Base-by-base conservation (phyloP, 2,113 vertebrate genomes). In the Bubo blakistoni region DNA sequence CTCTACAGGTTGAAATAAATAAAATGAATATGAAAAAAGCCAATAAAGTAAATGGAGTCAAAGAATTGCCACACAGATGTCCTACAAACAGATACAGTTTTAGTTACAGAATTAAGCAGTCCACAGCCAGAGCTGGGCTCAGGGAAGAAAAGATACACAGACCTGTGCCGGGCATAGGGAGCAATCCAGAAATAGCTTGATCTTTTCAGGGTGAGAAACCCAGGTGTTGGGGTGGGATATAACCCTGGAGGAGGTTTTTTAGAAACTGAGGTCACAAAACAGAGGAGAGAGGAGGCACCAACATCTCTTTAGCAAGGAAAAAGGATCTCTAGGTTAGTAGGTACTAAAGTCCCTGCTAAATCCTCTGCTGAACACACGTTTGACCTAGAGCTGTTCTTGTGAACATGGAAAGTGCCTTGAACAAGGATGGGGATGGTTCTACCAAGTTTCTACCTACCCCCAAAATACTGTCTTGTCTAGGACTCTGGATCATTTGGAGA, bases 41-140 rank as follows among this genome's bases (percentile, higher is more conserved):
- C 9, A 44, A 49, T 34, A 42, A 83, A 84, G 40, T 72, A 58
- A 58, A 87, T 12, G 6, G 46, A 70, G n/a, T 6, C 15, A 74
- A 77, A 49, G 24, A 26, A 18, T 22, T 11, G 0, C 9, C 21
- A 10, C 72, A 62, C 4, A 2, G 8, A 9, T 49, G 9, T 7
- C 40, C 67, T 27, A 5, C 29, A 36, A 67, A n/a, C 17, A 52
- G 72, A 24, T 3, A 40, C 29, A 66, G 10, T 47, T 42, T 42
- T 40, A 40, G 40, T 40, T 42, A 42, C 40, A 13, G 49, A 62
- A 30, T n/a, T 66, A 3, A 61, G 27, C 0, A 2, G n/a, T 22
- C 40, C 15, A 27, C 0, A 0, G 36, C 26, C 3, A 27, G 58
- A 76, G 1, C 13, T 77, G 40, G 9, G 30, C 17, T 46, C 58